Conservation (phyloP, 2,797 vertebrate genomes). For the Gallinago solitaria region DNA sequence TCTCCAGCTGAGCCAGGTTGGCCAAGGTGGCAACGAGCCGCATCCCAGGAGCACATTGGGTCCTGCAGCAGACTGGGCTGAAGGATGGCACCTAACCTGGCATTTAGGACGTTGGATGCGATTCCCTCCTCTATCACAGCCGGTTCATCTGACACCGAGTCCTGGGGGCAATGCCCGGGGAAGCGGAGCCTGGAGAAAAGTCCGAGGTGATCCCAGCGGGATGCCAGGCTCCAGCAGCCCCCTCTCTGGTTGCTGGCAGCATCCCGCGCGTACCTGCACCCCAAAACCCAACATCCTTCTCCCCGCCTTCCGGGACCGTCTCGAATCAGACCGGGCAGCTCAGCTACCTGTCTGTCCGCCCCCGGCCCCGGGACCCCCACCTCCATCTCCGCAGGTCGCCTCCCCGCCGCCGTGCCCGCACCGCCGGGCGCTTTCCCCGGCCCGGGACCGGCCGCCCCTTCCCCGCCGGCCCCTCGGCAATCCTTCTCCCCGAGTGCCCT, state of each 20-base stretch:
- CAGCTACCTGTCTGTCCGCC: not conserved
- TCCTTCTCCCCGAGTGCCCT: conserved; percentile 69
- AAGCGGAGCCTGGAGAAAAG: not conserved
- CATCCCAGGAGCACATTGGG: fast-evolving
- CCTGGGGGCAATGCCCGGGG: not conserved
- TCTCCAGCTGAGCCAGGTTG: not conserved
- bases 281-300: not conserved
- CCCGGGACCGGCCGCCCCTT: not conserved
- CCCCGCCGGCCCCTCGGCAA: not conserved
- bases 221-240: not conserved
- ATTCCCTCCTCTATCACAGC: not conserved
- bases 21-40: fast-evolving
- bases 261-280: not conserved
- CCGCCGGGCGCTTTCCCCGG: not conserved
- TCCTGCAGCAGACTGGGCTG: not conserved
- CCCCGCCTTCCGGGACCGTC: too few species aligned
- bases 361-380: too few species aligned
- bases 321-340: not conserved
- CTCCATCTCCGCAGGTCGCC: too few species aligned
- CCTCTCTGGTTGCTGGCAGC: not conserved
- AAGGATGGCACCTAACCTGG: not conserved
- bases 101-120: not conserved
- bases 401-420: not conserved
- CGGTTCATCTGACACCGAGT: fast-evolving
- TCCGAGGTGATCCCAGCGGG: fast-evolving